phyloP scores from a whole-genome alignment of 2,888 invertebrate species.

The Hirtodrosophila trivittata region DNA sequence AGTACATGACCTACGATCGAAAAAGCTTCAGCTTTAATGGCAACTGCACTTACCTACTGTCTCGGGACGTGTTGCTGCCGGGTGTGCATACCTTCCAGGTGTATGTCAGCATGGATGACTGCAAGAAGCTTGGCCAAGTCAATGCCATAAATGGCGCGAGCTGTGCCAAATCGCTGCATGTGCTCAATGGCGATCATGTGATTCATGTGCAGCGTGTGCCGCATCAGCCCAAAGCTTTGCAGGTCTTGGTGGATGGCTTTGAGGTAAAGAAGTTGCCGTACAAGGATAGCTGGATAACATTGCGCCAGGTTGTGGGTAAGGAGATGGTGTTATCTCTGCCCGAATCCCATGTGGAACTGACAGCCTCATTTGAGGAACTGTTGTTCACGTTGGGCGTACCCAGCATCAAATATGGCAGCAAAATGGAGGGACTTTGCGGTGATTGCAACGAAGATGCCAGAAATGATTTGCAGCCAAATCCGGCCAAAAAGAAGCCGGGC shows the following conservation, averaged over 20 bases:
- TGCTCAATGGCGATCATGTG: slow-evolving; percentile 87
- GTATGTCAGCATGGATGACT: slow-evolving; percentile 89
- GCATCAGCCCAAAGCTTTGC: slow-evolving; percentile 76
- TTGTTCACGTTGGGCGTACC: slow-evolving; percentile 87
- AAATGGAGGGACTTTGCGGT: slow-evolving; percentile 92
- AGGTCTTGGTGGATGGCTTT: slow-evolving; percentile 82
- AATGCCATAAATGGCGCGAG: slow-evolving; percentile 79
- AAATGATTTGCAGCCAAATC: slow-evolving; percentile 86
- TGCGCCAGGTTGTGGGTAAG: slow-evolving; percentile 86
- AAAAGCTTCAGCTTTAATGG: slow-evolving; percentile 91
- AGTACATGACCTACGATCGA: slow-evolving; percentile 93
- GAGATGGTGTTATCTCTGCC: slow-evolving; percentile 87
- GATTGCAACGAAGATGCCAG: slow-evolving; percentile 87
- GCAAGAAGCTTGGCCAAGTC: slow-evolving; percentile 84
- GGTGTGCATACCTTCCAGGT: slow-evolving; percentile 85
- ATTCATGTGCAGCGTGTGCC: slow-evolving; percentile 85
- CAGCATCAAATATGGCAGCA: slow-evolving; percentile 89
- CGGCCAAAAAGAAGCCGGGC: slow-evolving; percentile 77
- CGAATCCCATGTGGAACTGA: slow-evolving; percentile 89
- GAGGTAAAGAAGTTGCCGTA: slow-evolving; percentile 84
- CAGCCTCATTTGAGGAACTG: slow-evolving; percentile 83
- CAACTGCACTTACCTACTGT: slow-evolving; percentile 93
- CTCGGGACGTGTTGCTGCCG: slow-evolving; percentile 86
- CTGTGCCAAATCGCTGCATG: slow-evolving; percentile 88
- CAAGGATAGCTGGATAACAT: slow-evolving; percentile 87